phyloP scores from a whole-genome alignment of 2,888 invertebrate genomes.

The Girardia tigrina region DNA sequence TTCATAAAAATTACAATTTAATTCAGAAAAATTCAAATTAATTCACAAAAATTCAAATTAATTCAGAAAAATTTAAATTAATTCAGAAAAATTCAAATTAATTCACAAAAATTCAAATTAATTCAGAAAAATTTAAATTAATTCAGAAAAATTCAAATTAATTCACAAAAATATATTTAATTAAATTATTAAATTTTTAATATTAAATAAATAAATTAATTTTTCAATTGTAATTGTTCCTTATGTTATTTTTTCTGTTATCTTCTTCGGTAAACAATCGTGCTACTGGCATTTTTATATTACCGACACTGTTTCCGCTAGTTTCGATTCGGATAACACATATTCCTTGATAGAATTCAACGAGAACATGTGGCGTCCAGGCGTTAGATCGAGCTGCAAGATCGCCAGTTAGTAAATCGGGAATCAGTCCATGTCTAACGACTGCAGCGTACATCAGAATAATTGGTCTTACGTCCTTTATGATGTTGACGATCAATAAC shows the following conservation, averaged over 20 bases:
- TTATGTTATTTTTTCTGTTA: constrained; percentile 98
- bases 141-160: too few relatives aligned
- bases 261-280: constrained; percentile 78
- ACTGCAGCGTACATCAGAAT: constrained; percentile 81
- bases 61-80: too few relatives aligned
- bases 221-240: constrained; percentile 76
- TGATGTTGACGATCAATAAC: too few relatives aligned
- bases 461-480: constrained; percentile 54
- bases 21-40: too few relatives aligned
- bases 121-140: too few relatives aligned
- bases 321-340: constrained; percentile 44
- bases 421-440: constrained; percentile 84
- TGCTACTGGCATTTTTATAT: constrained; percentile 63
- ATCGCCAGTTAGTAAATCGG: constrained; percentile 78
- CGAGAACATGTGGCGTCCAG: constrained; percentile 97
- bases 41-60: too few relatives aligned
- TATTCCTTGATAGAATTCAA: constrained; percentile 64
- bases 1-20: too few relatives aligned
- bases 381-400: constrained; percentile 75
- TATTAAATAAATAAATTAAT: too few relatives aligned
- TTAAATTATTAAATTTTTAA: too few relatives aligned
- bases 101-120: too few relatives aligned
- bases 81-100: too few relatives aligned
- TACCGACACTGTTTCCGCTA: constrained; percentile 62
- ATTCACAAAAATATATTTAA: too few relatives aligned